Percentiles rank a stretch among this genome's conserved stretches.
Conservation (phyloP, 1,140 invertebrate genomes). For the Probaryconus sp. region DNA sequence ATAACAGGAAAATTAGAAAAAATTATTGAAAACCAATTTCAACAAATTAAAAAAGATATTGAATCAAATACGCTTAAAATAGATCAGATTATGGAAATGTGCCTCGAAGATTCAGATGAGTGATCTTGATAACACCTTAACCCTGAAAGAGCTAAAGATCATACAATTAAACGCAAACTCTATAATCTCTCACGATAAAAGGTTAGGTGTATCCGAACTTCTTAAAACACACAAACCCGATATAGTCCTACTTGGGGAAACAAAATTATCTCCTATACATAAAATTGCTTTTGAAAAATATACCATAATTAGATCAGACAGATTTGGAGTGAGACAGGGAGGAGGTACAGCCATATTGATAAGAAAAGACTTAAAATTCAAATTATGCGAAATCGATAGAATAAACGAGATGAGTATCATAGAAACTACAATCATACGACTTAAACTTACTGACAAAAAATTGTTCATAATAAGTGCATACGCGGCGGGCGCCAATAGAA, state of each 20-base stretch:
- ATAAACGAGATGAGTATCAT: not conserved
- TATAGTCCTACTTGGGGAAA: not conserved
- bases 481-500: not conserved
- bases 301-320: not conserved
- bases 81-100: no score
- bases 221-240: not conserved
- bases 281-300: not conserved
- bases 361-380: not conserved
- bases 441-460: not conserved
- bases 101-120: no score
- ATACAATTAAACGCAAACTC: not conserved
- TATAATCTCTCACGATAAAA: conserved; percentile 39
- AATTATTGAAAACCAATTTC: no score
- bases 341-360: not conserved
- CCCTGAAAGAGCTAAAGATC: no score
- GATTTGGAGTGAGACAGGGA: not conserved
- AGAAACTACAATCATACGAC: not conserved
- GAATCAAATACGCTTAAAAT: no score
- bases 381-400: no score
- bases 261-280: not conserved
- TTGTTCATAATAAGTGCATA: not conserved
- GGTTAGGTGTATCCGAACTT: not conserved
- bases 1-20: no score
- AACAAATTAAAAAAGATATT: no score
- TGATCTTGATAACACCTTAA: no score